Evolutionary conservation across 2,113 vertebrate species (phyloP), one percentile per base, ranked within the genome.

Genomic region (Orycteropus afer): DNA sequence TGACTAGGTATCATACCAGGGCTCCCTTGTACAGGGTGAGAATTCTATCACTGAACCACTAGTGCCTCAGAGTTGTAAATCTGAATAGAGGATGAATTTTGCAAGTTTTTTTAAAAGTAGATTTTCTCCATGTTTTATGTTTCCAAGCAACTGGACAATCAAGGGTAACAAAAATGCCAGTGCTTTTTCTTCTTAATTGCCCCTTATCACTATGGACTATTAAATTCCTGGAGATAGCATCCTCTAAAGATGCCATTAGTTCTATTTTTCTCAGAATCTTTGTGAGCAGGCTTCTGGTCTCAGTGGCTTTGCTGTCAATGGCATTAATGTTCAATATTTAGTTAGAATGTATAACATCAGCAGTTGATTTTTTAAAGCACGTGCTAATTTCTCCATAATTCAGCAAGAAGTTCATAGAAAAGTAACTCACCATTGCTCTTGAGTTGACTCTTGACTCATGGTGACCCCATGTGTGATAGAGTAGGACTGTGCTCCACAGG

Each of bases 281-380:
- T 77, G 49, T 20, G 25, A 45, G 12, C 18, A 47, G 27, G 29
- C 59, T 18, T 61, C 69, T 91, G 57, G 91, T 77, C 51, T 90
- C 65, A 73, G 55, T 59, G 55, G 32, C 57, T 65, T 12, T 86
- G 76, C 40, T 59, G 5, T 80, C 47, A 13, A 74, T 57, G 15
- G 74, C 81, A 93, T 89, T 80, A 74, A 89, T 59, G 81, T 90
- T 86, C 40, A 59, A 1, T 76, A 40, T 76, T 74, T 81, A 51
- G n/a, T 93, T 57, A 74, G 73, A 78, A 89, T 85, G 47, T 80
- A 1, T 45, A 57, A 81, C 15, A 34, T 90, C 67, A 45, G 65
- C 34, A 80, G 20, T 29, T 86, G 37, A 42, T 45, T 85, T 92
- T 73, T 79, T 20, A 34, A 89, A 95, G 63, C 45, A 25, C 29